These are phyloP conservation scores for Rhadinocentrus ornatus DNA, from an alignment of 2,797 vertebrate species.

Conservation along the genomic window DNA sequence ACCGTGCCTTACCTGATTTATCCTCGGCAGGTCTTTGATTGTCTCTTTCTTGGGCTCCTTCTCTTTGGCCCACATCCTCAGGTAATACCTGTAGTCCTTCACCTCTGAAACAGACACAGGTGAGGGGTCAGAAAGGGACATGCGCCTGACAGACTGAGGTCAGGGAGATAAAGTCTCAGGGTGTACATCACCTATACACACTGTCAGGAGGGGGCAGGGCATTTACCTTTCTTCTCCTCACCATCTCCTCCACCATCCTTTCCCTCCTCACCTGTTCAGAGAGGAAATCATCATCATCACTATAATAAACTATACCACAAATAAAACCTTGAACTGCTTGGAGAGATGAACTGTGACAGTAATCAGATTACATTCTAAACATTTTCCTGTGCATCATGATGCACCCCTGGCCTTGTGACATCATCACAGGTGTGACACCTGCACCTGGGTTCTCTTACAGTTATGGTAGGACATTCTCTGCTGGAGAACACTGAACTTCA, in stretches of 20 bases:
- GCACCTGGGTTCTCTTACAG: no score
- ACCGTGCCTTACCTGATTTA: constrained; percentile 90
- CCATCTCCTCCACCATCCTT: constrained; percentile 67
- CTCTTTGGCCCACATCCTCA: constrained; percentile 95
- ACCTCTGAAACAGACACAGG: constrained; percentile 81
- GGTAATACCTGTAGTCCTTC: constrained; percentile 95
- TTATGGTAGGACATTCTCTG: no score
- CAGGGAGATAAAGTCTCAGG: background rate
- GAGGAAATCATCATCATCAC: constrained; percentile 1
- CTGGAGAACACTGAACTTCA: no score
- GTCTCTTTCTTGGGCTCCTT: constrained; percentile 91
- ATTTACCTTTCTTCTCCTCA: constrained; percentile 86
- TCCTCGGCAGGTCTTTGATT: constrained; percentile 95
- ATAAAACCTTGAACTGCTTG: no score
- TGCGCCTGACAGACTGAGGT: background rate
- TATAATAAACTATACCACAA: no score
- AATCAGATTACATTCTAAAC: background rate
- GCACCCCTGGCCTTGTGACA: background rate
- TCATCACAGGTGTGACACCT: background rate
- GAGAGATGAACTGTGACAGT: background rate
- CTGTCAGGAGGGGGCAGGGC: background rate
- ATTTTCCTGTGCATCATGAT: no score
- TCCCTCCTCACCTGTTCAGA: constrained; percentile 67
- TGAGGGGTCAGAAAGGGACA: background rate
- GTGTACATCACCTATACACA: background rate